These are phyloP conservation scores for Anorthoa munda DNA, from an alignment of 2,888 invertebrate genomes.

Conservation along the genomic window DNA sequence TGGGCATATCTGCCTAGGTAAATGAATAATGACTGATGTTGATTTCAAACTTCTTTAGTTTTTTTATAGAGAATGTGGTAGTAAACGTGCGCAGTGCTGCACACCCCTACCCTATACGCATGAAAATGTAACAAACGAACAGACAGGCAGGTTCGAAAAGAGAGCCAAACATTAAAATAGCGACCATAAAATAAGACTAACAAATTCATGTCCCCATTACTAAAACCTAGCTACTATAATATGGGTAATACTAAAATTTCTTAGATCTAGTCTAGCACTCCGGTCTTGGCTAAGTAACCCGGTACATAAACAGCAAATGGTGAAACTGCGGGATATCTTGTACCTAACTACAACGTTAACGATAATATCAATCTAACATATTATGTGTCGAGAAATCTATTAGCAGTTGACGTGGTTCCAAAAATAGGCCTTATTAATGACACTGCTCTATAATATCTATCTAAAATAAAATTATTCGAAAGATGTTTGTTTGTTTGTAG, in stretches of 20 bases:
- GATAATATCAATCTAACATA: neutral
- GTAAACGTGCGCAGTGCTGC: too few species aligned
- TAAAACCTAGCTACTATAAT: neutral
- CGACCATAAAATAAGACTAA: too few species aligned
- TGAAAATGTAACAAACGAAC: too few species aligned
- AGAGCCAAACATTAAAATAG: too few species aligned
- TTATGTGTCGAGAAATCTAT: neutral
- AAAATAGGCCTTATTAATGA: neutral
- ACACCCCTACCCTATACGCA: too few species aligned
- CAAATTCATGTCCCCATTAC: neutral
- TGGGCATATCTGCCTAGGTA: too few species aligned
- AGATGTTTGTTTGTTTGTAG: too few species aligned
- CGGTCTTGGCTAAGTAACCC: slow-evolving; percentile 6
- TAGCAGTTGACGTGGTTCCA: neutral
- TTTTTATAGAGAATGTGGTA: too few species aligned
- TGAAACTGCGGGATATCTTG: neutral
- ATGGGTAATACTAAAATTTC: slow-evolving; percentile 19
- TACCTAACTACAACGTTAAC: neutral
- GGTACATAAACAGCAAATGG: slow-evolving; percentile 9
- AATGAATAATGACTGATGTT: too few species aligned
- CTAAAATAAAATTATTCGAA: too few species aligned
- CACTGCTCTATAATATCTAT: neutral
- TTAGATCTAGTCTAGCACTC: slow-evolving; percentile 24
- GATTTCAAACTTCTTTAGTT: too few species aligned
- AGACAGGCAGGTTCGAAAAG: neutral